These are phyloP conservation scores for Drosophila suboccidentalis DNA, from an alignment of 2,888 invertebrate species.

Conservation along the genomic window DNA sequence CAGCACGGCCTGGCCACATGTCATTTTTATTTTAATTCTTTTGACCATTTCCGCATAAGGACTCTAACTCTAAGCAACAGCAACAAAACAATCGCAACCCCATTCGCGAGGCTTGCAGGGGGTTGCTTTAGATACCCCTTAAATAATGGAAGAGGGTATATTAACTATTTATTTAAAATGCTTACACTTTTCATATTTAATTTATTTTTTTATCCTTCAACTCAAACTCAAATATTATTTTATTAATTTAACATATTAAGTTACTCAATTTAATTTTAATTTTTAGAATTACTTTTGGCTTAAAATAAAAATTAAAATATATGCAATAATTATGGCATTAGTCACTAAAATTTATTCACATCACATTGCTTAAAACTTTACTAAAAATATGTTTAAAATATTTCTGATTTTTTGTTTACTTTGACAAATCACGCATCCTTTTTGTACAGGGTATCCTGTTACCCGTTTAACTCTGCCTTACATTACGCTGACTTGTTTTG, in stretches of 20 bases:
- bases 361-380: too few species aligned
- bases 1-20: conserved; percentile 61
- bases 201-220: too few species aligned
- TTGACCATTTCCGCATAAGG: conserved; percentile 73
- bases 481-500: conserved; percentile 11
- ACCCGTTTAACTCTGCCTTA: background rate
- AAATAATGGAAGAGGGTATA: background rate
- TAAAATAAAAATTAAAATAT: too few species aligned
- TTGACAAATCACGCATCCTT: background rate
- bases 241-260: too few species aligned
- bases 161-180: background rate
- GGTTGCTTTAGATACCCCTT: conserved; percentile 53
- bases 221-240: too few species aligned
- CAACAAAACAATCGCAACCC: conserved; percentile 57
- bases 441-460: conserved; percentile 15
- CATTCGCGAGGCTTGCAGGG: conserved; percentile 21
- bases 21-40: conserved; percentile 50
- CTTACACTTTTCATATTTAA: too few species aligned
- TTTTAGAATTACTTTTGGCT: too few species aligned
- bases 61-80: conserved; percentile 46
- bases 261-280: too few species aligned
- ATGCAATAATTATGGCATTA: too few species aligned
- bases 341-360: too few species aligned
- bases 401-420: background rate
- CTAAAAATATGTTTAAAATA: too few species aligned